Conservation (phyloP, 1,140 invertebrate genomes). For the Drosophila hydei region DNA sequence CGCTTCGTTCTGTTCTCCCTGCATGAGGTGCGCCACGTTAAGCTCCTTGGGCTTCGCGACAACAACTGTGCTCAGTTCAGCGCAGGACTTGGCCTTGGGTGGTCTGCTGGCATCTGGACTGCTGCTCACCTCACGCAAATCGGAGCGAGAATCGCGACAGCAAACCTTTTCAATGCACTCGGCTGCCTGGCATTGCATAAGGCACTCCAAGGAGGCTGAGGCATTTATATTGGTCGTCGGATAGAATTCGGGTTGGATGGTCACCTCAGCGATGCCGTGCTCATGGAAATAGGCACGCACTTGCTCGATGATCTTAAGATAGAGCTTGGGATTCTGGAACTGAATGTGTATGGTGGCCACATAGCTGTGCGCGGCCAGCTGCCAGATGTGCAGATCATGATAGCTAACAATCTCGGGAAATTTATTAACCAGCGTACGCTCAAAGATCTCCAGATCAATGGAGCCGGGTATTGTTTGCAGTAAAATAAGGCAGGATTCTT, state of each 20-base stretch:
- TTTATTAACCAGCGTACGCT: constrained; percentile 86
- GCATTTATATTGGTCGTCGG: constrained; percentile 61
- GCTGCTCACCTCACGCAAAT: constrained; percentile 69
- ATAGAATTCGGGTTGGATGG: constrained; percentile 91
- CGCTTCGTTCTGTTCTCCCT: constrained; percentile 12
- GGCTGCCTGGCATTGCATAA: constrained; percentile 70
- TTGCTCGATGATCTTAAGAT: constrained; percentile 86
- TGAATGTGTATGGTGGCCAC: constrained; percentile 91
- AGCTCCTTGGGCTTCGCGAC: constrained; percentile 65
- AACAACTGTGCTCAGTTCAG: constrained; percentile 54
- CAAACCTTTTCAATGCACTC: constrained; percentile 80
- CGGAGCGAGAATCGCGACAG: constrained; percentile 70
- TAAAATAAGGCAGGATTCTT: constrained; percentile 90
- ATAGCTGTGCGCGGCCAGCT: constrained; percentile 88
- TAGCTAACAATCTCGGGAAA: constrained; percentile 92
- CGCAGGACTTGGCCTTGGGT: constrained; percentile 57
- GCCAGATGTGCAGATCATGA: constrained; percentile 93
- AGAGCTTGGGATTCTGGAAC: constrained; percentile 86
- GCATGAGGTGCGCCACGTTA: constrained; percentile 47
- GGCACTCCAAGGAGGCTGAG: constrained; percentile 69
- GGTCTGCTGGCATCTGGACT: constrained; percentile 38
- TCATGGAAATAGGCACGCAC: constrained; percentile 89
- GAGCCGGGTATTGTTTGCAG: constrained; percentile 92
- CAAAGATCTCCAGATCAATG: constrained; percentile 89
- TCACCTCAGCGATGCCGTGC: constrained; percentile 90